Conservation (phyloP, 2,797 vertebrate genomes). For the Calcarius lapponicus region DNA sequence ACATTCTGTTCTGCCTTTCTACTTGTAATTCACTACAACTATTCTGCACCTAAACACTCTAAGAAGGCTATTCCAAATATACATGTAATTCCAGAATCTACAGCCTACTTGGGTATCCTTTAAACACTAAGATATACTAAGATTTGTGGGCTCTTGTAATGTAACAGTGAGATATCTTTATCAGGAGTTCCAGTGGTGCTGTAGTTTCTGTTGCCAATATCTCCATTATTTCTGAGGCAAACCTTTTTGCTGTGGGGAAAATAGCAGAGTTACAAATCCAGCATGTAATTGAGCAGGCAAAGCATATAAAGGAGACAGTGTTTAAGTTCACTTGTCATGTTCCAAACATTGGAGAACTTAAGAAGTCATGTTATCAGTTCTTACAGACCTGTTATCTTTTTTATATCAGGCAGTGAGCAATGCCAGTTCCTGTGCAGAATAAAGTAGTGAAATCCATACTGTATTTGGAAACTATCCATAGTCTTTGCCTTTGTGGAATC, state of each 20-base stretch:
- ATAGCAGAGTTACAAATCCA: neutral
- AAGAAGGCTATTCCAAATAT: neutral
- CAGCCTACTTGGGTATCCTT: neutral
- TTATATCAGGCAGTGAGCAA: neutral
- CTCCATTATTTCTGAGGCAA: neutral
- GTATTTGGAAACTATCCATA: neutral
- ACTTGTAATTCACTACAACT: neutral
- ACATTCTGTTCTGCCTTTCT: neutral
- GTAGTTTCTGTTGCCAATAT: neutral
- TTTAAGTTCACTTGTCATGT: neutral
- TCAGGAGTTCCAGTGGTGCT: neutral
- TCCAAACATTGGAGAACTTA: neutral
- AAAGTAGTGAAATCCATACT: neutral
- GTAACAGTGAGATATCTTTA: neutral
- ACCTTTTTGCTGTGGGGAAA: neutral
- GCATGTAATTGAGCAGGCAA: neutral
- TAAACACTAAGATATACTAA: neutral
- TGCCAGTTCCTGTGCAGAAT: neutral
- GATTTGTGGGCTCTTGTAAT: neutral
- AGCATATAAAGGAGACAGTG: neutral
- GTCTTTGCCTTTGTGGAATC: neutral
- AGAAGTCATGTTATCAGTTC: neutral
- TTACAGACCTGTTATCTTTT: neutral
- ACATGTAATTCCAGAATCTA: neutral
- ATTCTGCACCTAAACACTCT: neutral